phyloP scores from a whole-genome alignment of 2,888 invertebrate genomes.

The Zaprionus bogoriensis region DNA sequence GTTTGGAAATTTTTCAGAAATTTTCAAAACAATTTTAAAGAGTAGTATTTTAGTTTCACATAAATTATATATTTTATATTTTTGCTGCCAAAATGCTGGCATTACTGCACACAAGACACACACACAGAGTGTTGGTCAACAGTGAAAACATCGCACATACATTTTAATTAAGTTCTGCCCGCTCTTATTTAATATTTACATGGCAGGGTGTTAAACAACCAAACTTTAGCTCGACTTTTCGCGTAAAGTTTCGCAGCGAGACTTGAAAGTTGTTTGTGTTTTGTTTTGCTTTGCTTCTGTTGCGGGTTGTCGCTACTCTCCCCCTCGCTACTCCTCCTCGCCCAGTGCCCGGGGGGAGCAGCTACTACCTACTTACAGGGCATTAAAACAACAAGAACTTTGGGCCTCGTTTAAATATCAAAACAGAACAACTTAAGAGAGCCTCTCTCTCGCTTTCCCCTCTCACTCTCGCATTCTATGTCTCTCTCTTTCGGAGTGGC shows the following conservation, averaged over 20 bases:
- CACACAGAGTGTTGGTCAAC: conserved; percentile 4
- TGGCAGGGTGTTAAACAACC: conserved; percentile 51
- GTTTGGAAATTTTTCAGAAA: too few species aligned
- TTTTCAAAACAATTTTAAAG: too few species aligned
- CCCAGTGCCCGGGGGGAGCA: neutral
- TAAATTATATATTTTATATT: too few species aligned
- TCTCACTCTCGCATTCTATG: conserved; percentile 1
- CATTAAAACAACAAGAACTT: conserved; percentile 46
- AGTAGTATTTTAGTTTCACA: too few species aligned
- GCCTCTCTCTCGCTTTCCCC: neutral
- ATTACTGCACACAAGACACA: conserved; percentile 4
- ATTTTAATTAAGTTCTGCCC: conserved; percentile 71
- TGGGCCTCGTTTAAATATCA: conserved; percentile 30
- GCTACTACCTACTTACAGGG: conserved; percentile 27
- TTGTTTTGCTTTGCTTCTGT: conserved; percentile 8
- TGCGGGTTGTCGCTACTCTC: neutral
- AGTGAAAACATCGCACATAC: conserved; percentile 55
- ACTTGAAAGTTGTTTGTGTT: conserved; percentile 49
- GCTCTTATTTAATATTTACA: conserved; percentile 66
- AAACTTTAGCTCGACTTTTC: too few species aligned
- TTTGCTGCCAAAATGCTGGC: too few species aligned
- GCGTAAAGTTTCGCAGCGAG: conserved; percentile 33
- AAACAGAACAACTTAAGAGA: conserved; percentile 40
- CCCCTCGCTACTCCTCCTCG: neutral
- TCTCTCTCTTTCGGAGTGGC: conserved; percentile 50